These are phyloP conservation scores for Diploptera punctata DNA, from an alignment of 2,888 invertebrate genomes.

Conservation along the genomic window DNA sequence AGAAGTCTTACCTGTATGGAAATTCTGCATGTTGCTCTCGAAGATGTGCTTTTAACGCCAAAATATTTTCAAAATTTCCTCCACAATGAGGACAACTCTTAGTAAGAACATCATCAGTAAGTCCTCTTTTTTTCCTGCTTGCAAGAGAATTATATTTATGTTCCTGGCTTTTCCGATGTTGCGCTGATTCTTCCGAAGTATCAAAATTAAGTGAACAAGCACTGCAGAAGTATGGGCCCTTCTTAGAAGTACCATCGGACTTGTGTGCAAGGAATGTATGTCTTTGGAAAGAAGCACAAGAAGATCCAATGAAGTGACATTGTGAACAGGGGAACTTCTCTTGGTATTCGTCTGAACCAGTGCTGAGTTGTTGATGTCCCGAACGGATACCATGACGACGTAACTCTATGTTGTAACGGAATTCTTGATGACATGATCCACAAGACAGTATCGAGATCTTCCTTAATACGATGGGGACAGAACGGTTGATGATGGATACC, in stretches of 20 bases:
- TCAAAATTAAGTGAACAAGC: conserved; percentile 70
- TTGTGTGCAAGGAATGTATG: conserved; percentile 58
- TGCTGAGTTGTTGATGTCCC: conserved; percentile 65
- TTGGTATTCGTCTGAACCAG: conserved; percentile 5
- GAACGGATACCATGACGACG: conserved; percentile 64
- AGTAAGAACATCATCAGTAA: conserved; percentile 53
- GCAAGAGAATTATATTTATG: conserved; percentile 63
- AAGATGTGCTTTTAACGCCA: conserved; percentile 68
- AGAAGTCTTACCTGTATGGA: conserved; percentile 68
- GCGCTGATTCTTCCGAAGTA: conserved; percentile 65
- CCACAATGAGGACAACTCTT: conserved; percentile 69
- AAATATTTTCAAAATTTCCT: conserved; percentile 60
- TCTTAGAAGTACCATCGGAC: not conserved
- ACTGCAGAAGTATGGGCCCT: conserved; percentile 65
- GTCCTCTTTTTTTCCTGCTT: conserved; percentile 54
- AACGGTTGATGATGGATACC: conserved; percentile 76
- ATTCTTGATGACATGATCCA: conserved; percentile 68
- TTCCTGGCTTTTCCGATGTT: conserved; percentile 68
- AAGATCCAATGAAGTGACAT: conserved; percentile 66
- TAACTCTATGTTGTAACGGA: conserved; percentile 78
- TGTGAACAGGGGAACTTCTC: conserved; percentile 65
- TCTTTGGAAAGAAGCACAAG: conserved; percentile 69
- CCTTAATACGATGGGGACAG: conserved; percentile 79
- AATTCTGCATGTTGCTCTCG: conserved; percentile 65
- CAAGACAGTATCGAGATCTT: conserved; percentile 71